Base-by-base conservation (phyloP, 2,113 vertebrate species). In the Dromaius novaehollandiae region DNA sequence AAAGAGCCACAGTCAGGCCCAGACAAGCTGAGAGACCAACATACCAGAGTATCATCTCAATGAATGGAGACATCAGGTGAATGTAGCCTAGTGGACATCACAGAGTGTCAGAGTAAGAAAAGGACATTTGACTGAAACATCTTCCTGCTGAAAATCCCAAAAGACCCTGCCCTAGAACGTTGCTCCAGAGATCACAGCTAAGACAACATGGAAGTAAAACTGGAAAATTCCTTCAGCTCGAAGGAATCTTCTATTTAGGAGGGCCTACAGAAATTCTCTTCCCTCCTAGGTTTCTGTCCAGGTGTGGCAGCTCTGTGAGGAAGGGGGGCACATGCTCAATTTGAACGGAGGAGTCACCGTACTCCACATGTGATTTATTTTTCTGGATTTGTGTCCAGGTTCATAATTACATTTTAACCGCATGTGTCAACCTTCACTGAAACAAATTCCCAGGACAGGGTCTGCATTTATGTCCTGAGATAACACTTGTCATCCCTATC, bases 41-140 rank as follows among this genome's bases (percentile, higher is more conserved):
- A 1, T 99, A 99, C 99, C 99, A 99, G 95, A 99, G 98, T 96
- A 99, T 99, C 90, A 97, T 98, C 98, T 99, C 99, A 13, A 99
- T 98, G 97, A 99, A 99, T 0, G 99, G 99, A 30, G 99, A 99
- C 99, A 99, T 98, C 80, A 99, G 98, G 97, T 99, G 99, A 96
- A 99, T 99, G 95, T 99, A 99, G 96, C 99, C 99, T 99, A 96
- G 74, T 4, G 42, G 53, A 85, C 56, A 94, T 19, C 20, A 58
- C 65, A 93, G 24, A 95, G 16, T 6, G 60, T 91, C 66, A 85
- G 25, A 24, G 25, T 66, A 20, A n/a, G 58, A 63, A 66, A 28
- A 58, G 42, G n/a, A 30, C 30, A 42, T n/a, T 18, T 15, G 4
- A 48, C n/a, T 5, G 53, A 66, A 34, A 15, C 26, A 34, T 18